These are phyloP conservation scores for Agrotis exclamationis DNA, from an alignment of 2,888 invertebrate species.

Conservation along the genomic window DNA sequence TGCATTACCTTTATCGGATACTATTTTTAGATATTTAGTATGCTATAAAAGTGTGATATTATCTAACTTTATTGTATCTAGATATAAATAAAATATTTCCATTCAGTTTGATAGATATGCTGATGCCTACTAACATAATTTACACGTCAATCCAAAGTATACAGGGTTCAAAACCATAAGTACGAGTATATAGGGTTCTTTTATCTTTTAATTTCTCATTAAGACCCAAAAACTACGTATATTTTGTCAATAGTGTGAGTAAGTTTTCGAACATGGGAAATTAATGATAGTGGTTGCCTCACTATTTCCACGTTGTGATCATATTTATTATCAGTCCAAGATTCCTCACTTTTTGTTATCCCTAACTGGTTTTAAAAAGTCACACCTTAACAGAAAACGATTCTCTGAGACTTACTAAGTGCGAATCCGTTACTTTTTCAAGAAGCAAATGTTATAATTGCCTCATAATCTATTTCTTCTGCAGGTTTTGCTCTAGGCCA, in stretches of 20 bases:
- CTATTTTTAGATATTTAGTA: neutral
- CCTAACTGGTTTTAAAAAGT: constrained; percentile 2
- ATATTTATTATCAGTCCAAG: neutral
- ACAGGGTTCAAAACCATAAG: too few species aligned
- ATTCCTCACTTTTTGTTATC: neutral
- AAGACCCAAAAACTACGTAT: constrained; percentile 2
- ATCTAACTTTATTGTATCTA: neutral
- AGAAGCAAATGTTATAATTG: neutral
- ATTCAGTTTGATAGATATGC: neutral
- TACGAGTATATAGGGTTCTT: too few species aligned
- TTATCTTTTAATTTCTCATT: neutral
- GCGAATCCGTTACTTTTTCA: neutral
- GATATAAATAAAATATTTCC: neutral
- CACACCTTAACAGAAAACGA: neutral
- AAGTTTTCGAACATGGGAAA: neutral
- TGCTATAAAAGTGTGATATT: neutral
- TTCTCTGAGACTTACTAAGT: too few species aligned
- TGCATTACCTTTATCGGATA: constrained; percentile 16
- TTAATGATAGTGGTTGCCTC: neutral
- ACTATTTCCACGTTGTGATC: neutral
- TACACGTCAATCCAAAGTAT: too few species aligned
- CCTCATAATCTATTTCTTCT: neutral
- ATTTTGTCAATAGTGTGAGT: too few species aligned
- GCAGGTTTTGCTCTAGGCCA: constrained; percentile 95
- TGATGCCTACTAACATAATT: neutral